A percentile compares a stretch with the other conserved stretches of the same genome.
These are phyloP conservation scores for Pogonomyrmex barbatus DNA, from an alignment of 1,140 invertebrate species.

Conservation along the genomic window DNA sequence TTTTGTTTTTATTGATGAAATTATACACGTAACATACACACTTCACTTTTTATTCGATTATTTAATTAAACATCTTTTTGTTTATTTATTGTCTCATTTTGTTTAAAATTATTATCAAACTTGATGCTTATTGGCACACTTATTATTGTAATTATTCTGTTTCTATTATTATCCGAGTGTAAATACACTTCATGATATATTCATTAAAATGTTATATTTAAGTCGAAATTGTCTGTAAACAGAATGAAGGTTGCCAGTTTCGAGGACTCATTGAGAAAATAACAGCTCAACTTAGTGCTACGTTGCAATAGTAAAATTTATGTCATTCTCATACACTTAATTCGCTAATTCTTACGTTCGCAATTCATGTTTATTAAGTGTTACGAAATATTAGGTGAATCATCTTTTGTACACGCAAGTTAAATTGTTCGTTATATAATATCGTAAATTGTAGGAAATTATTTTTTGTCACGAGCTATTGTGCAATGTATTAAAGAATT, in stretches of 20 bases:
- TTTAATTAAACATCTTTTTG: slow-evolving; percentile 15
- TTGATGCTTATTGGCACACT: neutral
- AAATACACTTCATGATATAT: neutral
- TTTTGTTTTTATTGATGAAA: neutral
- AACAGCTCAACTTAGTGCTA: slow-evolving; percentile 15
- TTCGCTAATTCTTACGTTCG: slow-evolving; percentile 46
- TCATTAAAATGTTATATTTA: slow-evolving; percentile 22
- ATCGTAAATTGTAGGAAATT: slow-evolving; percentile 32
- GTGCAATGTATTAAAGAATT: too few species aligned
- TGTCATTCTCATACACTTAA: slow-evolving; percentile 61
- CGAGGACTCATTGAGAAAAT: slow-evolving; percentile 24
- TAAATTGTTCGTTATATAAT: slow-evolving; percentile 27
- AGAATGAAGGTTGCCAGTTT: neutral
- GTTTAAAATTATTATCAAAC: neutral
- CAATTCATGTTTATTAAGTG: slow-evolving; percentile 45
- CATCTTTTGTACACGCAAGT: slow-evolving; percentile 7
- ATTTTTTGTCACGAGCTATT: neutral
- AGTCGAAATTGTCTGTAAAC: slow-evolving; percentile 18
- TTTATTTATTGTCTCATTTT: slow-evolving; percentile 18
- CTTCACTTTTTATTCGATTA: neutral
- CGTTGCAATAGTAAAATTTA: slow-evolving; percentile 58
- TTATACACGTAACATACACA: neutral
- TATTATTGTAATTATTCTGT: neutral
- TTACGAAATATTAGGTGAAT: slow-evolving; percentile 57
- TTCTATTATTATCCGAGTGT: neutral